Base-by-base conservation (phyloP, 1,140 invertebrate species). In the Thaumetopoea pityocampa region DNA sequence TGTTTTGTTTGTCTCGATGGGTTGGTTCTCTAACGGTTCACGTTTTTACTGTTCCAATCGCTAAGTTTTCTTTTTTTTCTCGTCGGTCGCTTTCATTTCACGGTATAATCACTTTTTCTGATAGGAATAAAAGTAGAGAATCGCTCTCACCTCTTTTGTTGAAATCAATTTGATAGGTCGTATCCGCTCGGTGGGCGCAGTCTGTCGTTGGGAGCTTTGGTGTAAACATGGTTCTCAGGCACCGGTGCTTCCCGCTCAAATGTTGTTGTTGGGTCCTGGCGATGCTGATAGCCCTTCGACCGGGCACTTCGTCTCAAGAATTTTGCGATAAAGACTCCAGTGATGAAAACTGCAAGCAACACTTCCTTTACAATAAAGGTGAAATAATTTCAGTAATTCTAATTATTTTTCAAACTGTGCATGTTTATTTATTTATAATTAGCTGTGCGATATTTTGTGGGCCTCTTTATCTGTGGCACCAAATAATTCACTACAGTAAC, bases 51-150 rank as follows among this genome's bases (percentile, higher is more conserved):
- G 27, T 14, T 20, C 19, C 36, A 28, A 9, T 32, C 16, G 32
- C 19, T 8, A 20, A 9, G 18, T 41, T 41, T 41, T 20, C 20
- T 41, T 41, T 30, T 32, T 29, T 16, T 17, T 8, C 10, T 30
- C 4, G 26, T 30, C 18, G 19, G 18, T 17, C 36, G 17, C 37
- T 41, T 41, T 41, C 37, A 41, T 41, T 41, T 41, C 37, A 41
- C 37, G 37, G 19, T 32, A 23, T 30, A 17, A 32, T 32, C 20
- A 40, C 26, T 41, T 41, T 41, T 41, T 41, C 27, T 41, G 17
- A 41, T 30, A 41, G 37, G 19, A 41, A 41, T 32, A 41, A 41
- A 41, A 41, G 20, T 30, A 30, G 19, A 32, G 10, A 22, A 41
- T 18, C 16, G 12, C 37, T 41, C 28, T 41, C 12, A 32, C 37